Base-by-base conservation (phyloP, 2,888 invertebrate genomes). In the Neelides folsomi region DNA sequence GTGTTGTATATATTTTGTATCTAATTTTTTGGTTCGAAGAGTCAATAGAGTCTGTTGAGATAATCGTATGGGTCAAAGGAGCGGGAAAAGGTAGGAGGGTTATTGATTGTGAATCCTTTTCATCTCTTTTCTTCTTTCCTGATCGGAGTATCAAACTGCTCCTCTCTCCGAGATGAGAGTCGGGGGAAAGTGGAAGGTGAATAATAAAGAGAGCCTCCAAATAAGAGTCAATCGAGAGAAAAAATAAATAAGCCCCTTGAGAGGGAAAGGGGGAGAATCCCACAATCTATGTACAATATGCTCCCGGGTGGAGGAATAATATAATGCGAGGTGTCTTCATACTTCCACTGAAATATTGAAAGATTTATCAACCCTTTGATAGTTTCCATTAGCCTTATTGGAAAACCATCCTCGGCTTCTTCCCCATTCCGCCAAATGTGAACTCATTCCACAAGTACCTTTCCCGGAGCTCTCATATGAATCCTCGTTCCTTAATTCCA, bases 311-410 rank as follows among this genome's bases (percentile, higher is more conserved):
- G 19, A 42, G 42, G 42, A 42, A 19, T 18, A 42, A 42, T 18
- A 42, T 42, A 18, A 47, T 51, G 51, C 45, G 51, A 55, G 55
- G 55, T 55, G 55, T 53, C 50, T 53, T 53, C 52, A 49, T 55
- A 55, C 45, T 47, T 49, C 46, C 39, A 37, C 41, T 38, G 48
- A 55, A 55, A 55, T 58, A 52, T 53, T 62, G 60, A 63, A 62
- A 63, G 59, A 63, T 63, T 63, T 63, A 63, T 63, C 63, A 63
- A 60, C 57, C 56, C 63, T 62, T 62, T 63, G 60, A 62, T 63
- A 59, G 60, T 51, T 61, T 63, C 63, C 63, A 63, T 63, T 63
- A 63, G 58, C 54, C 57, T 60, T 63, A 63, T 63, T 63, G 63
- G 55, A 63, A 62, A 61, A 56, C 54, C 52, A 52, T 53, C 53